Evolutionary conservation across 2,888 invertebrate genomes (phyloP).

Genomic region (Amblyjoppa fuscipennis): DNA sequence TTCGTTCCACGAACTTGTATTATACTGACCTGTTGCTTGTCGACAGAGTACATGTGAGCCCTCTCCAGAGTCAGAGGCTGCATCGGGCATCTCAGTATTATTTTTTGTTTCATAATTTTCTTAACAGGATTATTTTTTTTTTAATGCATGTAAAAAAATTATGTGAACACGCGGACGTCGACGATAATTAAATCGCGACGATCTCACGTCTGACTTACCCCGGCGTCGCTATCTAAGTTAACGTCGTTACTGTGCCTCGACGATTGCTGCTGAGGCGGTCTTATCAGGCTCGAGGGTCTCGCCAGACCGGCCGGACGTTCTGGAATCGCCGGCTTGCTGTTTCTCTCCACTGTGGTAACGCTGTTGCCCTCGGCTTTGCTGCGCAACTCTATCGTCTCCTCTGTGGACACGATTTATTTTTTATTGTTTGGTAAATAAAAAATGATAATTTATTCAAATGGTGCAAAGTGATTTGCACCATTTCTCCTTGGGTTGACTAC

Average conservation of each 20-base stretch:
- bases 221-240: slow-evolving; percentile 81
- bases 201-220: slow-evolving; percentile 78
- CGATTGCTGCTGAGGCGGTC: slow-evolving; percentile 71
- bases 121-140: slow-evolving; percentile 13
- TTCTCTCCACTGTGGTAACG: slow-evolving; percentile 75
- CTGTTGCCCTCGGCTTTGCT: slow-evolving; percentile 81
- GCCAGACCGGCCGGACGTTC: slow-evolving; percentile 91
- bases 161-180: background rate
- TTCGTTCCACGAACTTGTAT: slow-evolving; percentile 87
- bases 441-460: background rate
- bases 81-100: slow-evolving; percentile 69
- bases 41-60: slow-evolving; percentile 90
- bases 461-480: too few relatives aligned
- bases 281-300: slow-evolving; percentile 85
- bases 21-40: slow-evolving; percentile 91
- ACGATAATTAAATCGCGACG: background rate
- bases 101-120: slow-evolving; percentile 39
- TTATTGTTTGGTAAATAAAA: background rate
- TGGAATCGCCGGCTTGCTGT: slow-evolving; percentile 92
- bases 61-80: slow-evolving; percentile 87
- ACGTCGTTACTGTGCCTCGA: slow-evolving; percentile 81
- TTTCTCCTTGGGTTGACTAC: too few relatives aligned
- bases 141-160: slow-evolving; percentile 4
- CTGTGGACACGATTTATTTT: slow-evolving; percentile 61
- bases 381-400: slow-evolving; percentile 86